Evolutionary conservation across 2,888 invertebrate genomes (phyloP).

Genomic region (Muscina levida): DNA sequence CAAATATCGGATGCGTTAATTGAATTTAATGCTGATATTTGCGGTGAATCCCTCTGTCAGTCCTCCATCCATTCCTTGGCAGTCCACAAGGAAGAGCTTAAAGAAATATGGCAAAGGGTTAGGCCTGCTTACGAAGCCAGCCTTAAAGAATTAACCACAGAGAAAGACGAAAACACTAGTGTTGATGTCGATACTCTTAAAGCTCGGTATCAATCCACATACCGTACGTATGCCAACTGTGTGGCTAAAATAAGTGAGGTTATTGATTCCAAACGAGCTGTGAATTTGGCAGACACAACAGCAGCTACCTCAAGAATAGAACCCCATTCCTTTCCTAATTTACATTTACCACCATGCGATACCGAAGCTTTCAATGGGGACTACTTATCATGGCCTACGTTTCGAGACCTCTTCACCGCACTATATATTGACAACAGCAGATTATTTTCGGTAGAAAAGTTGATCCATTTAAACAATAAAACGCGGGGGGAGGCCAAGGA

Average conservation of each 20-base stretch:
- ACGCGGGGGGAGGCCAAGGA: slow-evolving; percentile 5
- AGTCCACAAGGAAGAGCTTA: slow-evolving; percentile 5
- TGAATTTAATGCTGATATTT: no score
- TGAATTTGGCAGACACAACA: neutral
- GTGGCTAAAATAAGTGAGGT: neutral
- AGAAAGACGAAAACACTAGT: neutral
- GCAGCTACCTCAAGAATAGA: no score
- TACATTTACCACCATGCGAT: neutral
- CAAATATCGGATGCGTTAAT: slow-evolving; percentile 1
- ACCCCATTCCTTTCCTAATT: neutral
- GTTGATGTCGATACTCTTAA: neutral
- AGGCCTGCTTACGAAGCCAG: neutral
- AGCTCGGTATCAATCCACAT: neutral
- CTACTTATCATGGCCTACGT: neutral
- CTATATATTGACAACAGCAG: neutral
- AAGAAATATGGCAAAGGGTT: neutral
- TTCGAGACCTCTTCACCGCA: neutral
- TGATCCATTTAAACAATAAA: neutral
- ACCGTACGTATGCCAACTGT: neutral
- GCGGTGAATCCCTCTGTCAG: neutral
- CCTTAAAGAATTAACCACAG: neutral
- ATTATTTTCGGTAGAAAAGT: neutral
- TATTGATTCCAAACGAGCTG: neutral
- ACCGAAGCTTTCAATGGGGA: neutral
- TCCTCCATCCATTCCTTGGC: neutral